Conservation (phyloP, 2,888 invertebrate species). For the Agrochola circellaris region DNA sequence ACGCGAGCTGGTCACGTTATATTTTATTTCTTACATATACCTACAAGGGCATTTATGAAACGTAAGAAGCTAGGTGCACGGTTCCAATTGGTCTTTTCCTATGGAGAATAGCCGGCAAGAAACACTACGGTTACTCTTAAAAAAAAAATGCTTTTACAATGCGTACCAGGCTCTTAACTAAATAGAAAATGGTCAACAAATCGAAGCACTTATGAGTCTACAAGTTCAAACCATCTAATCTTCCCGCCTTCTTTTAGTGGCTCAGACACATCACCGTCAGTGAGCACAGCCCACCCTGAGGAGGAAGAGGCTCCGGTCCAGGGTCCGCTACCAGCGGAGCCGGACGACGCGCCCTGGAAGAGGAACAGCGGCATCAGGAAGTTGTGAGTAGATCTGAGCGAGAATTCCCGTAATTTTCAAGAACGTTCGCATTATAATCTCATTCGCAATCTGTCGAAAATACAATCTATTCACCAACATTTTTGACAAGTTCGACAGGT, state of each 20-base stretch:
- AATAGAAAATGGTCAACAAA: not conserved
- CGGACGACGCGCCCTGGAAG: conserved; percentile 99
- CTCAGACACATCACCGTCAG: conserved; percentile 84
- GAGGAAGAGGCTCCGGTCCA: conserved; percentile 98
- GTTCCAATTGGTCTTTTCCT: not conserved
- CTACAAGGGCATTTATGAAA: not conserved
- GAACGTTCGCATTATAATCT: too few relatives aligned
- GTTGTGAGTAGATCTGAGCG: conserved; percentile 94
- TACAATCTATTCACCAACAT: too few relatives aligned
- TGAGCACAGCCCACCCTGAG: conserved; percentile 82
- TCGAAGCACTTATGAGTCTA: not conserved
- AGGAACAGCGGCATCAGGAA: conserved; percentile 96
- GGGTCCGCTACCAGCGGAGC: conserved; percentile 98
- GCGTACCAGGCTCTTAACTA: not conserved
- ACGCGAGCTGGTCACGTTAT: too few relatives aligned
- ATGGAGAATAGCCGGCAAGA: too few relatives aligned
- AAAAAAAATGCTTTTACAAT: too few relatives aligned
- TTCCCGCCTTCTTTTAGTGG: conserved; percentile 68
- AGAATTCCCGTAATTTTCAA: too few relatives aligned
- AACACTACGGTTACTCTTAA: too few relatives aligned
- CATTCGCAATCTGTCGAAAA: too few relatives aligned
- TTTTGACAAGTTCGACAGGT: too few relatives aligned
- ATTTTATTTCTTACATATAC: too few relatives aligned
- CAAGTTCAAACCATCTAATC: not conserved
- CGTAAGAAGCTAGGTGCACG: not conserved